Evolutionary conservation across 2,888 invertebrate genomes (phyloP), one percentile per base, ranked within the genome.

Genomic region (Amphipyra tragopoginis): DNA sequence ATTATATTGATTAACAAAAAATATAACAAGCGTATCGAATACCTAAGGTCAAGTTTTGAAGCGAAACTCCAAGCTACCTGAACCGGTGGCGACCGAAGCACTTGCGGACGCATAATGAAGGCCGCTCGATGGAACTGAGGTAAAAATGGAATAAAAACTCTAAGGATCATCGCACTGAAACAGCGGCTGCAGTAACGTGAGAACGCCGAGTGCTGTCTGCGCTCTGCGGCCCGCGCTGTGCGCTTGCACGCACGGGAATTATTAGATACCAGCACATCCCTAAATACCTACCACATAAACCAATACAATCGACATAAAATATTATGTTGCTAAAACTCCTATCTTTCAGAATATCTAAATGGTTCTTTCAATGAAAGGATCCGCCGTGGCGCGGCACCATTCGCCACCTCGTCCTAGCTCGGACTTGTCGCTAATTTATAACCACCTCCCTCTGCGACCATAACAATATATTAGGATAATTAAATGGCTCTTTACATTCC

Each of bases 381-480:
- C 51, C 49, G 49, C 60, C 60, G 63, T 75, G 71, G 52, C 60
- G 67, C 75, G 71, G 75, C 80, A 82, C 83, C 89, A 89, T 90
- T 90, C 88, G 89, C 90, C 90, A 91, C 89, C 88, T 90, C 83
- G 78, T 77, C 80, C 82, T 80, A 81, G 83, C 79, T 79, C 79
- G 81, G 82, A 80, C 86, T 80, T 84, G 82, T 86, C 82, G 86
- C 87, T 91, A 92, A 93, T 93, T 93, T 93, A 93, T 91, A 88
- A 89, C 91, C 89, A 86, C 91, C 91, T 90, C 93, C 92, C 92
- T 89, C 86, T 81, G 88, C 84, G 91, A 90, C 92, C 90, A 92
- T 93, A 93, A 94, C 93, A 93, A 94, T 94, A 94, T 93, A 94
- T 94, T 93, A 94, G 89, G 93, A 93, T 94, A 94, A 94, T 94